These are phyloP conservation scores for Gorsachius magnificus DNA, from an alignment of 2,797 vertebrate species.

Conservation along the genomic window DNA sequence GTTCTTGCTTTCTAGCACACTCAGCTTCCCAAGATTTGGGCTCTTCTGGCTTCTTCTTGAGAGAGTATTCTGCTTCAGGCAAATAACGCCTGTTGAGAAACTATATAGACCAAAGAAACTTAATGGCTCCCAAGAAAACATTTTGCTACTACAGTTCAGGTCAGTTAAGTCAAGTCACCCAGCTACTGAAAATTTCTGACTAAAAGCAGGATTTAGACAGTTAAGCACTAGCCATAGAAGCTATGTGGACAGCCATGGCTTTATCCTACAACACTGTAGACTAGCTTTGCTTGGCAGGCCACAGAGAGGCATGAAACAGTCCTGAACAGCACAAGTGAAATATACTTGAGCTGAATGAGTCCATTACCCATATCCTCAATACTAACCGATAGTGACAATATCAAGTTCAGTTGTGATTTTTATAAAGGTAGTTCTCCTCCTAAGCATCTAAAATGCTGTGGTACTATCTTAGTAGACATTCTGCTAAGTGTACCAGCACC, in stretches of 20 bases:
- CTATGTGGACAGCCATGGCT: background rate
- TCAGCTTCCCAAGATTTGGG: conserved; percentile 79
- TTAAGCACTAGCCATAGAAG: background rate
- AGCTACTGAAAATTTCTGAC: background rate
- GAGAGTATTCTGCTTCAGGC: conserved; percentile 72
- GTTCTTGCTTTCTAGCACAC: conserved; percentile 79
- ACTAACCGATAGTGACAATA: background rate
- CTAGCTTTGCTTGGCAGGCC: background rate
- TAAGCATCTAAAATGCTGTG: background rate
- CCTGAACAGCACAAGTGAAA: background rate
- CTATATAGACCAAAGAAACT: conserved; percentile 77
- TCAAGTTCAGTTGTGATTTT: background rate
- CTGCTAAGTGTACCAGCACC: background rate
- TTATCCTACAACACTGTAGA: background rate
- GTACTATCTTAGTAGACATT: background rate
- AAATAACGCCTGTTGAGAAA: conserved; percentile 87
- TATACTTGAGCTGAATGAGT: background rate
- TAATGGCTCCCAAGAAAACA: conserved; percentile 58
- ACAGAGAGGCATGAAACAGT: background rate
- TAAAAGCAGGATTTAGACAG: background rate
- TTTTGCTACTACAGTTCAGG: conserved; percentile 49
- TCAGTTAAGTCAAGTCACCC: conserved; percentile 37
- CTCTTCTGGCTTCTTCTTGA: conserved; percentile 69
- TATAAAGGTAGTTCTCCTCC: background rate
- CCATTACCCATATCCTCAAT: background rate